These are phyloP conservation scores for Tribolium castaneum DNA, from an alignment of 1,140 invertebrate species.

Conservation along the genomic window DNA sequence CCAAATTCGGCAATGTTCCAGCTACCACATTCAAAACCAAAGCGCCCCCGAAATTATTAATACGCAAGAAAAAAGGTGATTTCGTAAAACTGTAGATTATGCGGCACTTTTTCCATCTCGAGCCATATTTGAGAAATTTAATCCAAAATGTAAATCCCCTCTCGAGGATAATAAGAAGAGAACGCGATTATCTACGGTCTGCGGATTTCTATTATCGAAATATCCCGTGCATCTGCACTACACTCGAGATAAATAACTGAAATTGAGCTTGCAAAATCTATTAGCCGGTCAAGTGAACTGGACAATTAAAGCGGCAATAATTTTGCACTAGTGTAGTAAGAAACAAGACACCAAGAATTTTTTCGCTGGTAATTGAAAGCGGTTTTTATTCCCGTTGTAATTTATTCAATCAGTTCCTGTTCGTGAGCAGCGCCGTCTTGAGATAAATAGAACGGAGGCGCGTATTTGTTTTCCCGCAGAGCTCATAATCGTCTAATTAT, in stretches of 20 bases:
- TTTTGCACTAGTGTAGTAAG: too few relatives aligned
- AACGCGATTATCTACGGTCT: conserved; percentile 50
- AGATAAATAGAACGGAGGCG: not conserved
- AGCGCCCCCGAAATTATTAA: conserved; percentile 1
- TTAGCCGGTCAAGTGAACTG: conserved; percentile 44
- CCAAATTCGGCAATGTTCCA: conserved; percentile 30
- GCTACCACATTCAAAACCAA: not conserved
- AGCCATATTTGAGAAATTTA: conserved; percentile 46
- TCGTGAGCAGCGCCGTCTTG: not conserved
- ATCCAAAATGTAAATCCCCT: conserved; percentile 47
- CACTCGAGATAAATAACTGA: conserved; percentile 46
- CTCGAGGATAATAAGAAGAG: conserved; percentile 46
- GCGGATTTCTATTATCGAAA: conserved; percentile 49
- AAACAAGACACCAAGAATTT: not conserved
- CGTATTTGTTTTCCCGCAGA: not conserved
- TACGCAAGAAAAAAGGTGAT: conserved; percentile 4
- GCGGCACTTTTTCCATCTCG: not conserved
- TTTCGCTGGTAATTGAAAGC: not conserved
- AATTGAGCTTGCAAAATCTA: conserved; percentile 48
- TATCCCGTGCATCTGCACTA: conserved; percentile 44
- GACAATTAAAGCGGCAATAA: conserved; percentile 22
- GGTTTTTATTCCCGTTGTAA: not conserved
- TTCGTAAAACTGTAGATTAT: conserved; percentile 2
- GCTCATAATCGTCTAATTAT: conserved; percentile 25
- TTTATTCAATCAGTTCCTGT: not conserved